Evolutionary conservation across 2,888 invertebrate species (phyloP), one percentile per base, ranked within the genome.

Genomic region (Acronicta alni): DNA sequence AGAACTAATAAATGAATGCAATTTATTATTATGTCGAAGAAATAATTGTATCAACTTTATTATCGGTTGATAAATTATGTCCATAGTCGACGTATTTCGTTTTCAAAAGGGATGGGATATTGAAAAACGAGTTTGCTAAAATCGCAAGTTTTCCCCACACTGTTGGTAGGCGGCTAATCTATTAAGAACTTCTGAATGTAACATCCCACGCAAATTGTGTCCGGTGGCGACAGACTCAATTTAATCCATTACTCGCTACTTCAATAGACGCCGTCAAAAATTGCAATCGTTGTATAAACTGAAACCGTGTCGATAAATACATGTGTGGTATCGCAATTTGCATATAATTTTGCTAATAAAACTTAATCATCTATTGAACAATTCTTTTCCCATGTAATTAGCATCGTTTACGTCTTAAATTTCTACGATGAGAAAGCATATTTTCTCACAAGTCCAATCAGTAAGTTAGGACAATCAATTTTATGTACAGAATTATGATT

Each of bases 381-480:
- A 16, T 17, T 45, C 49, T 53, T 37, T 72, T 75, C 75, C 67
- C 75, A 75, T 51, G 77, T 56, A 66, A 69, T 60, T 51, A 49
- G 23, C 41, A 41, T 57, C 38, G 47, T 44, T 38, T 17, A 8
- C 15, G 54, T 41, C 10, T 32, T 6, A 60, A 20, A 68, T 58
- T 57, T 64, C 52, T 76, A 55, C 42, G 14, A 17, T 38, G 58
- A 60, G 66, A 77, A 77, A 75, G 65, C 43, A 53, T 44, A 14
- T 61, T 60, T 59, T 48, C 57, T 54, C 35, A 35, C 54, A 57
- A 65, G n/a, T 47, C 41, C 4, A 47, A 55, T 67, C 51, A 44
- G 15, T 44, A 44, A 56, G 47, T 47, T 47, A 55, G 60, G 57
- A 67, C 67, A 75, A 72, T 77, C 75, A 69, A 65, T 77, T 72